Evolutionary conservation across 2,888 invertebrate species (phyloP).

Genomic region (Hipparchia sbordonii): DNA sequence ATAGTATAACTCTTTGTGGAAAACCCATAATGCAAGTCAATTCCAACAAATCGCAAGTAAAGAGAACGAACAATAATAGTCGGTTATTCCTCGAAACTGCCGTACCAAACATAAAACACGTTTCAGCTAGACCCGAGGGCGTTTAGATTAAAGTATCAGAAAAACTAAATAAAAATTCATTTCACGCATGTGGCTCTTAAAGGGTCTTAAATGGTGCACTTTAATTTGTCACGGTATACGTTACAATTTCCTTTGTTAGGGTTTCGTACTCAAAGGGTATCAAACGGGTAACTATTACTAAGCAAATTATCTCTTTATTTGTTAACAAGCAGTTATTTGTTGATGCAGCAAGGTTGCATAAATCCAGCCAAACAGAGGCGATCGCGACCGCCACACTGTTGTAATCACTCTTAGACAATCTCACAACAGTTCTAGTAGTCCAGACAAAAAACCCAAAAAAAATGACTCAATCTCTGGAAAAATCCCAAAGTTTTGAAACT

Average conservation of each 20-base stretch:
- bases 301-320: too few relatives aligned
- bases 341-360: too few relatives aligned
- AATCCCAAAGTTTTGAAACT: too few relatives aligned
- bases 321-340: too few relatives aligned
- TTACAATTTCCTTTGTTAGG: slow-evolving; percentile 10
- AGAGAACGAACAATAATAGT: slow-evolving; percentile 10
- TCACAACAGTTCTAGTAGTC: too few relatives aligned
- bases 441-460: too few relatives aligned
- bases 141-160: slow-evolving; percentile 7
- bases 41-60: slow-evolving; percentile 15
- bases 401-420: too few relatives aligned
- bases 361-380: too few relatives aligned
- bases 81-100: slow-evolving; percentile 7
- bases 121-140: slow-evolving; percentile 8
- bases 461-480: too few relatives aligned
- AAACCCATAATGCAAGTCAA: slow-evolving; percentile 9
- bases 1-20: slow-evolving; percentile 1
- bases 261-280: too few relatives aligned
- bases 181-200: slow-evolving; percentile 25
- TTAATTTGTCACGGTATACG: slow-evolving; percentile 33
- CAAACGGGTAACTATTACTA: neutral
- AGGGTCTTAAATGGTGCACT: slow-evolving; percentile 24
- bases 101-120: neutral
- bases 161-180: slow-evolving; percentile 19
- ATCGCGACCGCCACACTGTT: too few relatives aligned